phyloP scores from a whole-genome alignment of 1,140 invertebrate species.

The Panagrolaimus sp. region DNA sequence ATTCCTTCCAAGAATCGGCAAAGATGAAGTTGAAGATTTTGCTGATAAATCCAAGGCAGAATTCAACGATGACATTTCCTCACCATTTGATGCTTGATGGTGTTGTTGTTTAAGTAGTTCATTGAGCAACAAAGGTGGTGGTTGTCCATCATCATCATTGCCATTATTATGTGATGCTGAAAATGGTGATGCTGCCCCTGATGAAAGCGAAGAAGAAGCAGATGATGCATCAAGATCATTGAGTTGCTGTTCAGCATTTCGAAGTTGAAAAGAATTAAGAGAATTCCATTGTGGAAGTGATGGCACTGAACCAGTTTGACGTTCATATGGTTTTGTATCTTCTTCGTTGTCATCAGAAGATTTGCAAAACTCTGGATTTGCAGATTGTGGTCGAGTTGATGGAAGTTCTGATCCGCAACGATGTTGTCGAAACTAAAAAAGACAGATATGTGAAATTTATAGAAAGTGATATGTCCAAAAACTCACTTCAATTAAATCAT shows the following conservation, averaged over 20 bases:
- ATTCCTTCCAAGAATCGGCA: too few relatives aligned
- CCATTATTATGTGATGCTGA: not conserved
- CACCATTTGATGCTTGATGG: too few relatives aligned
- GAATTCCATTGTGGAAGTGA: not conserved
- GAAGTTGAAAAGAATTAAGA: not conserved
- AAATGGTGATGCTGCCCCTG: not conserved
- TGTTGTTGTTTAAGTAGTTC: not conserved
- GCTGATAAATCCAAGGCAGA: too few relatives aligned
- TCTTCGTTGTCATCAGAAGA: not conserved
- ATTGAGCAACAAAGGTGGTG: constrained; percentile 2
- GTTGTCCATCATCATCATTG: not conserved
- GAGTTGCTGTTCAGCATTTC: not conserved
- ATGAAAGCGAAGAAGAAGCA: not conserved
- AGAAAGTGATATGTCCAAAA: too few relatives aligned
- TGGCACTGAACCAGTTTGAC: not conserved
- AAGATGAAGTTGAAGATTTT: too few relatives aligned
- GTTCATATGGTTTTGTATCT: not conserved
- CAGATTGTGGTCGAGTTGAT: not conserved
- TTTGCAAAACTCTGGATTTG: too few relatives aligned
- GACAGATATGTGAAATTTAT: too few relatives aligned
- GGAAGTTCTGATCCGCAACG: not conserved
- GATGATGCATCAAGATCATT: not conserved
- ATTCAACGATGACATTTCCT: too few relatives aligned
- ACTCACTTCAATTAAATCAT: not conserved
- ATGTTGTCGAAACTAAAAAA: not conserved